phyloP scores from a whole-genome alignment of 2,797 vertebrate genomes.

The Arnoldichthys spilopterus region DNA sequence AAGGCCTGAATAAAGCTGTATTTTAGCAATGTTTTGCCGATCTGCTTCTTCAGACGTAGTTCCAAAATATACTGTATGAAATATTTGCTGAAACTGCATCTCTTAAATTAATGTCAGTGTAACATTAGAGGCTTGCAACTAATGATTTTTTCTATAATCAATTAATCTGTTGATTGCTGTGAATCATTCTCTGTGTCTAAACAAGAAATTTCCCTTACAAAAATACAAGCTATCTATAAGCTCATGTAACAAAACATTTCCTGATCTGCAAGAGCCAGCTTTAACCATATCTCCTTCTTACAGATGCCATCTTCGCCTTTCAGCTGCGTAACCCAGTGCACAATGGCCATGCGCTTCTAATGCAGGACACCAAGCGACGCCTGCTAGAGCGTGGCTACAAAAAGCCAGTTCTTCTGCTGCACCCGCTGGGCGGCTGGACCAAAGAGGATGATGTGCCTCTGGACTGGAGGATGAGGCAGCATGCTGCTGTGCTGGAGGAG shows the following conservation, averaged over 20 bases:
- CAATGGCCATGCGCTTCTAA: conserved; percentile 94
- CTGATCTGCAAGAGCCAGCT: neutral
- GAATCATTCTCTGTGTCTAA: too few species aligned
- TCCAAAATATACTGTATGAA: too few species aligned
- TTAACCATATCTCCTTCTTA: neutral
- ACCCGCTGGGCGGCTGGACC: conserved; percentile 88
- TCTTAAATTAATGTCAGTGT: too few species aligned
- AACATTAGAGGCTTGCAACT: too few species aligned
- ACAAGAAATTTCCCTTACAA: neutral
- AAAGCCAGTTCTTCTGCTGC: conserved; percentile 83
- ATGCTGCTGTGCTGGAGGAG: conserved; percentile 84
- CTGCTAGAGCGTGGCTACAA: conserved; percentile 90
- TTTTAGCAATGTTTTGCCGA: too few species aligned
- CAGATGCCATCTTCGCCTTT: conserved; percentile 94
- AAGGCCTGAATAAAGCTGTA: too few species aligned
- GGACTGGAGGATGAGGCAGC: conserved; percentile 87
- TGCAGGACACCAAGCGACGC: conserved; percentile 92
- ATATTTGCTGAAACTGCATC: too few species aligned
- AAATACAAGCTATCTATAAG: neutral
- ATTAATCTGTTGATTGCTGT: too few species aligned
- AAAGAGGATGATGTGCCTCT: conserved; percentile 86
- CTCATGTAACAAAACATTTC: too few species aligned
- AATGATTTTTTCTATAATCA: too few species aligned
- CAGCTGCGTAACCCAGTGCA: conserved; percentile 97
- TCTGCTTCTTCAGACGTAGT: too few species aligned